Base-by-base conservation (phyloP, 2,113 vertebrate species). In the Scortum barcoo region DNA sequence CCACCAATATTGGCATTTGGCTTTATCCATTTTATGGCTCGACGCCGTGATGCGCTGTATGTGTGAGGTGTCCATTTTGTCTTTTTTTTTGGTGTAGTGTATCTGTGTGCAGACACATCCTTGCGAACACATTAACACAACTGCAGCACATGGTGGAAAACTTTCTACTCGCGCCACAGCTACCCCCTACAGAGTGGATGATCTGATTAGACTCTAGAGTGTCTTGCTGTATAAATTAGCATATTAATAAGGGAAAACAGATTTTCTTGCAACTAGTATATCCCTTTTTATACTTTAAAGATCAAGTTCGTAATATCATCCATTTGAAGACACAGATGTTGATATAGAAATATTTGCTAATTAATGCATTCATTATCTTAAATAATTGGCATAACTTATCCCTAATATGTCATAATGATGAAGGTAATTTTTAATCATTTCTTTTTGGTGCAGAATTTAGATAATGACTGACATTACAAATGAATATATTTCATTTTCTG, bases 121-220 rank as follows among this genome's bases (percentile, higher is more conserved):
- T 71, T 60, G 54, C 50, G 56, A 76, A 62, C 78, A 67, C 84
- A 77, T 81, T 69, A 74, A 69, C 67, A 66, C 53, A 69, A 57
- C 69, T 46, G 68, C 73, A 84, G 66, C 89, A 88, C 86, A 84
- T 65, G 58, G 77, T 79, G 79, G 53, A 88, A 88, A 87, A 83
- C 48, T 62, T 84, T 74, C 53, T 33, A 13, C 78, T 84, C 81
- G 48, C 83, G 61, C 85, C 89, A 82, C 79, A 78, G 80, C 74
- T 54, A 67, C 89, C 83, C 80, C 91, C 89, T 51, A 60, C 86
- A 51, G 91, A 92, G 91, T 58, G 85, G 88, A 87, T 88, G 90
- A 93, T 93, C 87, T 88, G 89, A 93, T 91, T 88, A 88, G 86
- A 92, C 88, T 89, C 86, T 79, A 84, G 88, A 90, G 91, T 85